phyloP scores from a whole-genome alignment of 2,113 vertebrate species.

The Rhineura floridana region DNA sequence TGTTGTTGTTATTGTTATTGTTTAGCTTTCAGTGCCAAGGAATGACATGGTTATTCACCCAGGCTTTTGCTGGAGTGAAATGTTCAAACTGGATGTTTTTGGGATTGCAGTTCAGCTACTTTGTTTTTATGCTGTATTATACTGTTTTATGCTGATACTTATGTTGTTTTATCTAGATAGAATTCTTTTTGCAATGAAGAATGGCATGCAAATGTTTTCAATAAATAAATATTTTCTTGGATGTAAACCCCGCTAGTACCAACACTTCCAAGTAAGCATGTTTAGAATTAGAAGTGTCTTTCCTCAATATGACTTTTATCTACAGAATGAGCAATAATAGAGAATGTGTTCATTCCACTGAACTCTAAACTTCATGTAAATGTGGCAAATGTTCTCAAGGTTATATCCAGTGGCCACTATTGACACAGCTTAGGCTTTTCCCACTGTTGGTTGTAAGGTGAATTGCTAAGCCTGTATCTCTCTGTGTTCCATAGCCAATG shows the following conservation, averaged over 20 bases:
- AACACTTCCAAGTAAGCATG: background rate
- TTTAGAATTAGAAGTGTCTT: background rate
- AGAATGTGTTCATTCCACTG: background rate
- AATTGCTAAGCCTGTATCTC: background rate
- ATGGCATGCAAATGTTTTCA: too few relatives aligned
- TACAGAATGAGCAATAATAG: background rate
- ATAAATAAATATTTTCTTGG: background rate
- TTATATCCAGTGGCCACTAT: background rate
- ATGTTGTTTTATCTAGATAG: too few relatives aligned
- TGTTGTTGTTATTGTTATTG: too few relatives aligned
- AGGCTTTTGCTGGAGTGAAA: too few relatives aligned
- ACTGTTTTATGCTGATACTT: too few relatives aligned
- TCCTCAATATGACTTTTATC: background rate
- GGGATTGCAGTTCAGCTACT: too few relatives aligned
- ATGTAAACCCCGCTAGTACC: background rate
- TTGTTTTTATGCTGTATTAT: too few relatives aligned
- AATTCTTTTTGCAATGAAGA: too few relatives aligned
- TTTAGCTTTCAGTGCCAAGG: too few relatives aligned
- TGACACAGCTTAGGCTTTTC: background rate
- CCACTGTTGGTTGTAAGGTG: background rate
- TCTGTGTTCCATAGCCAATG: background rate
- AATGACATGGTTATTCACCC: too few relatives aligned
- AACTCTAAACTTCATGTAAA: background rate
- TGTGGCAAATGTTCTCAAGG: background rate
- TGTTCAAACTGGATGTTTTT: too few relatives aligned